These are phyloP conservation scores for Coenobita brevimanus DNA, from an alignment of 1,140 invertebrate species.

Conservation along the genomic window DNA sequence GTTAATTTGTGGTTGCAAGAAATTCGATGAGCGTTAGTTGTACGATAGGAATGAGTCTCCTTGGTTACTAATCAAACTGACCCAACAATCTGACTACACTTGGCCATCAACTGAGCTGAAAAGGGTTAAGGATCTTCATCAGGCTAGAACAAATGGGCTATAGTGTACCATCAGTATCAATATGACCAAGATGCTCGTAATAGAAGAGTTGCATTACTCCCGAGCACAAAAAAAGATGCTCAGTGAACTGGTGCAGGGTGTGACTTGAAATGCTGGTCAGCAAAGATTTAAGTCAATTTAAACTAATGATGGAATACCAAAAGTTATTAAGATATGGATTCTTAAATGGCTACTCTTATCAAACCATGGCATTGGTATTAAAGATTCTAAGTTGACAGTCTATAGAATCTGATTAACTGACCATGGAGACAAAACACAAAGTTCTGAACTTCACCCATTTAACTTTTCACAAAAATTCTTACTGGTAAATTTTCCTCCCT, in stretches of 20 bases:
- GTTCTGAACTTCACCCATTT: constrained; percentile 45
- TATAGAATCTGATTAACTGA: constrained; percentile 40
- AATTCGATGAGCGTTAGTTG: too few species aligned
- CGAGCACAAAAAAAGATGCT: constrained; percentile 36
- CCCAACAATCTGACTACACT: too few species aligned
- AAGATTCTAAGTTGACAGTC: too few species aligned
- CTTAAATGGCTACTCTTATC: constrained; percentile 39
- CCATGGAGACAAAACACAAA: constrained; percentile 40
- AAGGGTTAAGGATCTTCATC: too few species aligned
- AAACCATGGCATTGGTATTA: constrained; percentile 30
- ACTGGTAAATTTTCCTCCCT: constrained; percentile 16
- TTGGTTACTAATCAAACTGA: too few species aligned
- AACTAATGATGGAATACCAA: constrained; percentile 61
- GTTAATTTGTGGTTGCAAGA: too few species aligned
- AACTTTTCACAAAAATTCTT: constrained; percentile 24
- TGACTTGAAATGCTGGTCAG: constrained; percentile 62
- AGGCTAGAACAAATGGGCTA: too few species aligned
- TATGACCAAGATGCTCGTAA: constrained; percentile 8
- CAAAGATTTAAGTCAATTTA: constrained; percentile 54
- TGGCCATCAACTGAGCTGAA: too few species aligned
- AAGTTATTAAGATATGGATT: constrained; percentile 54
- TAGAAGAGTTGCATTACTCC: constrained; percentile 54
- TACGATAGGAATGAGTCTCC: too few species aligned
- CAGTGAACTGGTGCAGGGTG: constrained; percentile 46
- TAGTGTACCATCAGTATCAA: background rate